A percentile compares a stretch with the other conserved stretches of the same genome.
phyloP scores from a whole-genome alignment of 2,113 vertebrate species.

The Pterocles orientalis region DNA sequence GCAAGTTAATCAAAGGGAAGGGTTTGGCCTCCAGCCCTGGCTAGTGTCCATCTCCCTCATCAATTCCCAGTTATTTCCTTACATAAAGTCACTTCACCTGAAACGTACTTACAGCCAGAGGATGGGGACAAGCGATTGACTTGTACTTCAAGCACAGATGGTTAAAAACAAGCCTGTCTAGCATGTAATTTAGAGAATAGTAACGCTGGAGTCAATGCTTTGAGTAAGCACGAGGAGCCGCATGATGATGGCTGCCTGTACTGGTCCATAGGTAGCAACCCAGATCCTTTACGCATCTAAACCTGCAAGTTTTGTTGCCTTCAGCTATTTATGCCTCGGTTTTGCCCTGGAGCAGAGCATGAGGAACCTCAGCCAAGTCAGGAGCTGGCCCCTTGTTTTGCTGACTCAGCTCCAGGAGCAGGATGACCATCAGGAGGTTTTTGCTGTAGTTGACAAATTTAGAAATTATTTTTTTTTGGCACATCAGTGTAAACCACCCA shows the following conservation, averaged over 20 bases:
- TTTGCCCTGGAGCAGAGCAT: neutral
- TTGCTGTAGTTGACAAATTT: neutral
- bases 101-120: neutral
- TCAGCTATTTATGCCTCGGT: neutral
- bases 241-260: neutral
- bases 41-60: neutral
- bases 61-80: neutral
- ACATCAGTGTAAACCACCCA: neutral
- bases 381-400: neutral
- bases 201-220: neutral
- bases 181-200: neutral
- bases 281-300: neutral
- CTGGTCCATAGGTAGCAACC: neutral
- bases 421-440: fast-evolving
- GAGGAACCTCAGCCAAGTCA: neutral
- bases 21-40: neutral
- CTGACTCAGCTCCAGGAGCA: neutral
- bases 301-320: neutral
- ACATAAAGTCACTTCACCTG: neutral
- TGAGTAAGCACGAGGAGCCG: neutral
- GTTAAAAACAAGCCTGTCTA: neutral
- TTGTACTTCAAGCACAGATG: neutral
- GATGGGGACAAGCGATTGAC: neutral
- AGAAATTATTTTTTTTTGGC: neutral
- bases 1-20: neutral